Conservation (phyloP, 2,888 invertebrate species). For the Torymus aiolomorphi region DNA sequence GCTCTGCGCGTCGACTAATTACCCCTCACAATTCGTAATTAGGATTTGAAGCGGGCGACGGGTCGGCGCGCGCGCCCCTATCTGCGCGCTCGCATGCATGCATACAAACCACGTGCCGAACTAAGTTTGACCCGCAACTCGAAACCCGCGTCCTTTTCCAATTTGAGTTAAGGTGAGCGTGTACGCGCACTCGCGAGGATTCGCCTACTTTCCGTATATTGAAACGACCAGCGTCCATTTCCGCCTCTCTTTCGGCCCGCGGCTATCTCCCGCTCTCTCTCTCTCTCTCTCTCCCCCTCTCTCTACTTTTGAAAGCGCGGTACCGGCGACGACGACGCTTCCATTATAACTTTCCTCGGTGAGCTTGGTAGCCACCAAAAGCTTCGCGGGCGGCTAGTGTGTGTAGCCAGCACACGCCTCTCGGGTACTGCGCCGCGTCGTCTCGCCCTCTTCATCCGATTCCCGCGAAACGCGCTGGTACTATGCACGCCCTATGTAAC, state of each 20-base stretch:
- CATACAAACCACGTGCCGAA: constrained; percentile 1
- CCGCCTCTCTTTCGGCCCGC: neutral
- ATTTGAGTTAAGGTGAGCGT: constrained; percentile 42
- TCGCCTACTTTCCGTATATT: constrained; percentile 46
- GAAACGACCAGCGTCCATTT: constrained; percentile 54
- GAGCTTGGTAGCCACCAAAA: constrained; percentile 18
- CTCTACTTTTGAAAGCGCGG: neutral
- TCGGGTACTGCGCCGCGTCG: neutral
- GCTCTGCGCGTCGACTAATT: constrained; percentile 30
- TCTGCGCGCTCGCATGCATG: neutral
- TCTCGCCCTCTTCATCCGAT: constrained; percentile 15
- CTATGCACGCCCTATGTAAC: too few species aligned
- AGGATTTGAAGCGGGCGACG: constrained; percentile 20
- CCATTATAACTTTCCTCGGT: constrained; percentile 61
- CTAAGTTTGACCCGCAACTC: constrained; percentile 10
- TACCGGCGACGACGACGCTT: constrained; percentile 39
- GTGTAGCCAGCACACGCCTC: too few species aligned
- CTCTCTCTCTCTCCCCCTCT: too few species aligned
- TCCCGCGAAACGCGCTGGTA: neutral
- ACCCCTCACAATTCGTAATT: constrained; percentile 28
- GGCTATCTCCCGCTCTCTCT: constrained; percentile 22
- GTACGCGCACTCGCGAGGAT: constrained; percentile 13
- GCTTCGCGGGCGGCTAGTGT: neutral
- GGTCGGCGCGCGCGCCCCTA: neutral
- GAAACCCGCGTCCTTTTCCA: constrained; percentile 27